Base-by-base conservation (phyloP, 2,888 invertebrate genomes). In the Parelbella ahira region DNA sequence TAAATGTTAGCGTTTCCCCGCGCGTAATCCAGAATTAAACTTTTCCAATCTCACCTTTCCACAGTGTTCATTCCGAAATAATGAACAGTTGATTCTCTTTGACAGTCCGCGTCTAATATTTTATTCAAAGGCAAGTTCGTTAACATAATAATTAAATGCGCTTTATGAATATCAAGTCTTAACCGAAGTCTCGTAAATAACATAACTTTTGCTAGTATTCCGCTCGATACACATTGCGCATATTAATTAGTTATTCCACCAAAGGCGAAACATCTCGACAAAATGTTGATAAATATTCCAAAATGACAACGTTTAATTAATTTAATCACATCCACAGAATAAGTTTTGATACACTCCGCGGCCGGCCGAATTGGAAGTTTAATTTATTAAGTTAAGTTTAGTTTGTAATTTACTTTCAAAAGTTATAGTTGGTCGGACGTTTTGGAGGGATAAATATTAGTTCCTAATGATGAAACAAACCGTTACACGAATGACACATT, bases 121-220 rank as follows among this genome's bases (percentile, higher is more conserved):
- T 83, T 84, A 87, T 87, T 84, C 86, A 86, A 74, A 78, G 74
- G 78, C 68, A 72, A 76, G 73, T 74, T 82, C 82, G 81, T 87
- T 87, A 78, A 78, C 84, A 86, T 86, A 81, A 79, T 86, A 86
- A 86, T 86, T 84, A 86, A 83, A 86, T 69, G 72, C 79, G 72
- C 74, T 79, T 83, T 80, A 81, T 86, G 86, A 86, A 87, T 86
- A 83, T 71, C 76, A 84, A 84, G 63, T 78, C 69, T 70, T 75
- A 70, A 71, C 74, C 72, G 74, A 79, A 83, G 75, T 78, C 72
- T 68, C 63, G 68, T 71, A 79, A 83, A 82, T 75, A 80, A 64
- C 65, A 56, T 60, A 82, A 84, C 75, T 84, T 81, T 79, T 79
- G 68, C 63, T 74, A 74, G 68, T 76, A 69, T 77, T 74, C 73